These are phyloP conservation scores for Sinocyclocheilus anophthalmus DNA, from an alignment of 2,113 vertebrate genomes.

Conservation along the genomic window DNA sequence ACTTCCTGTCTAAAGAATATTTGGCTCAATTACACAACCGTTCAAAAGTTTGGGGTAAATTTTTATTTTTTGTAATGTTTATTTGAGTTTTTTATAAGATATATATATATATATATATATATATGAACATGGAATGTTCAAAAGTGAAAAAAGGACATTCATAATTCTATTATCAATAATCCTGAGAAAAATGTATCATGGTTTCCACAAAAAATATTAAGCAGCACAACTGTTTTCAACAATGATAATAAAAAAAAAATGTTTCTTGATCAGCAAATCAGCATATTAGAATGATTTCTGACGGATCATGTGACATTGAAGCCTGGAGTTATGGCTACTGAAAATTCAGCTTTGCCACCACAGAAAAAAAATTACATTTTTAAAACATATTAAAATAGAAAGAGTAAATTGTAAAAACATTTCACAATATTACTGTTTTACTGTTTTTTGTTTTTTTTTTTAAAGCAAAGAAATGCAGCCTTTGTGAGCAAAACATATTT, in stretches of 20 bases:
- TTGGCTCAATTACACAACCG: background rate
- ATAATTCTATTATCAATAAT: background rate
- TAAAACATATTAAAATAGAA: no score
- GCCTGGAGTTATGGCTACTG: background rate
- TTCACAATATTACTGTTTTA: background rate
- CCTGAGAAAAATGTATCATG: no score
- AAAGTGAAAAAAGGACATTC: no score
- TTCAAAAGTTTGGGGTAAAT: background rate
- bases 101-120: no score
- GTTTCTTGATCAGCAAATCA: background rate
- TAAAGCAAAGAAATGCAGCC: background rate
- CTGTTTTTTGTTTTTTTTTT: background rate
- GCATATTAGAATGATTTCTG: background rate
- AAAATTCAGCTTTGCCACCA: background rate
- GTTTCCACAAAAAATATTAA: background rate
- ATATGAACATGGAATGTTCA: no score
- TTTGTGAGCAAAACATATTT: background rate
- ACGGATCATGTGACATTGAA: background rate
- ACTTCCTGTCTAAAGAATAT: background rate
- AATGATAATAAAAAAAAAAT: no score
- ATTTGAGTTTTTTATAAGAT: no score
- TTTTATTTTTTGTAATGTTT: no score
- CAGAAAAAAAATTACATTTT: no score
- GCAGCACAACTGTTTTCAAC: background rate
- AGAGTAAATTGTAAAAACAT: background rate